A percentile compares a stretch with the other conserved stretches of the same genome.
phyloP scores from a whole-genome alignment of 2,888 invertebrate species.

The Osmoderma eremita region DNA sequence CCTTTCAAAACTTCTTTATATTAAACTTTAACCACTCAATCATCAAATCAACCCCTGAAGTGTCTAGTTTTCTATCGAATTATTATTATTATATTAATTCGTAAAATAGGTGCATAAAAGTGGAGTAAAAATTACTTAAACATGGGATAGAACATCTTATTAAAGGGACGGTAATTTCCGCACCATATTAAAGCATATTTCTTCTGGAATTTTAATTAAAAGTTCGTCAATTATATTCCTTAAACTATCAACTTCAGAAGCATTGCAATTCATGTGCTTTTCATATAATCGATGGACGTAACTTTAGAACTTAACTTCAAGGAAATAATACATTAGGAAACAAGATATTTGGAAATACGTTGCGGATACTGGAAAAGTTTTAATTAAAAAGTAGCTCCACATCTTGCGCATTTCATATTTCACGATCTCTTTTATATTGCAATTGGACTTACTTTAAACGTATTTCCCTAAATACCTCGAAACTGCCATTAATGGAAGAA shows the following conservation, averaged over 20 bases:
- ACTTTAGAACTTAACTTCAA: conserved; percentile 21
- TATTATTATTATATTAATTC: no score
- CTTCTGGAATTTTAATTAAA: conserved; percentile 23
- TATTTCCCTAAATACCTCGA: no score
- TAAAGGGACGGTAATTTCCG: no score
- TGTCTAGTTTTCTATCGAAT: no score
- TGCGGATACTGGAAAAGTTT: conserved; percentile 15
- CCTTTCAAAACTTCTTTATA: no score
- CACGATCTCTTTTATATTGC: not conserved
- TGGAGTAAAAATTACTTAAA: no score
- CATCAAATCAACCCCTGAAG: no score
- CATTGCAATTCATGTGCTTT: conserved; percentile 11
- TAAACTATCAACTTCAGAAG: conserved; percentile 23
- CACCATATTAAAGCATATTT: not conserved
- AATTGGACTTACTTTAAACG: not conserved
- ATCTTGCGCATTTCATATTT: conserved; percentile 18
- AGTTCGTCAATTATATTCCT: conserved; percentile 20
- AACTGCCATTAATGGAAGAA: no score
- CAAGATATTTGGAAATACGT: conserved; percentile 23
- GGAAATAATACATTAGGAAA: conserved; percentile 22
- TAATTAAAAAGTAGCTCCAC: conserved; percentile 20
- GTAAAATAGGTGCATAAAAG: no score
- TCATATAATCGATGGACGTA: conserved; percentile 14
- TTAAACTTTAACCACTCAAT: no score
- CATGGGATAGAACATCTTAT: no score